Base-by-base conservation (phyloP, 2,888 invertebrate genomes). In the Atherix ibis region DNA sequence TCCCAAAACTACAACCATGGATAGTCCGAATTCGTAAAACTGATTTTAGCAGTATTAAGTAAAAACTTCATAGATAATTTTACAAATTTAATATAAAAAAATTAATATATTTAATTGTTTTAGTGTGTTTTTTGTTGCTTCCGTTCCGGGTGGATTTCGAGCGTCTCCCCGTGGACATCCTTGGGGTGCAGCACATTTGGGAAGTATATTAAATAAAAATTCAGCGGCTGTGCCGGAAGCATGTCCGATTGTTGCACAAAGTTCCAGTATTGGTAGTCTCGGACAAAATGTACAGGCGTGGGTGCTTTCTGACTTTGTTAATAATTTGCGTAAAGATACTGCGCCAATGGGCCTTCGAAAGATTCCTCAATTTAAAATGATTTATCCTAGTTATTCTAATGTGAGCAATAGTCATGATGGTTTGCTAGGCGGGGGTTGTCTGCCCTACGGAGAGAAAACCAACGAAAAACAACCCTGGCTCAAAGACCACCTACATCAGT, bases 381-480 rank as follows among this genome's bases (percentile, higher is more conserved):
- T 91, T 29, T 91, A 76, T 56, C 89, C 89, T 0, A 70, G 73
- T 31, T 68, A 74, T 50, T 72, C 78, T n/a, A 87, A 95, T 63
- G 92, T 95, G 0, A 67, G 75, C 25, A 66, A 64, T 3, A 88
- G 91, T 40, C 77, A 85, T 50, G 91, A 92, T 53, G 85, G 83
- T 0, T 67, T 81, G 31, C 64, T 76, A 24, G 89, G 87, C 4
- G 91, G 92, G 0, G 83, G 81, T 0, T 91, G 89, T 48, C 63
- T 97, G 4, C 94, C 94, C 0, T 97, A 97, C 54, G 68, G 71
- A 0, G 70, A 67, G n/a, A 66, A 68, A 15, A 73, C 71, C 0
- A 83, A 91, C 50, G 65, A 69, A 12, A 92, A 87, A 49, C 95
- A 97, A 50, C 59, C 65, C 0, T 95, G 91, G 87, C 65, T 95